These are phyloP conservation scores for Parochlus steinenii DNA, from an alignment of 2,888 invertebrate genomes.

Conservation along the genomic window DNA sequence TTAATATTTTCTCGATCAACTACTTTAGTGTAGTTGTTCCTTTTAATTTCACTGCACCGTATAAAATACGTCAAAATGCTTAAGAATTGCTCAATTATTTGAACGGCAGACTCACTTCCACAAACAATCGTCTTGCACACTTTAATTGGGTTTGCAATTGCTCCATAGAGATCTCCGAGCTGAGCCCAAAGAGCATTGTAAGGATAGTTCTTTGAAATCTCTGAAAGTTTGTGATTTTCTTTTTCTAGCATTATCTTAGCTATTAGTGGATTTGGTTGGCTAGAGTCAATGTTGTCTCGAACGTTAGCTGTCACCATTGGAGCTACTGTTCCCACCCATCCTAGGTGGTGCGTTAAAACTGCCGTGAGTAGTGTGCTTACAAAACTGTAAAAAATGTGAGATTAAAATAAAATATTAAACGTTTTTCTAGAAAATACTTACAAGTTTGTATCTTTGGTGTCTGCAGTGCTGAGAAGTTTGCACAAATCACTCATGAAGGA, in stretches of 20 bases:
- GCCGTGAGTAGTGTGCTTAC: conserved; percentile 78
- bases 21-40: conserved; percentile 32
- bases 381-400: conserved; percentile 48
- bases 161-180: conserved; percentile 71
- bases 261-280: conserved; percentile 23
- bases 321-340: conserved; percentile 71
- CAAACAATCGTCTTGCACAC: conserved; percentile 66
- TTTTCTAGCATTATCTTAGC: conserved; percentile 21
- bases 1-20: conserved; percentile 21
- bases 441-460: conserved; percentile 82
- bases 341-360: conserved; percentile 75
- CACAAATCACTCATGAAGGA: conserved; percentile 41
- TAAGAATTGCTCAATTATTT: conserved; percentile 54
- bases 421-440: conserved; percentile 34
- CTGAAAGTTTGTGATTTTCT: conserved; percentile 34
- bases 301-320: conserved; percentile 26
- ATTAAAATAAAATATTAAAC: conserved; percentile 6
- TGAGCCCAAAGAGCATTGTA: conserved; percentile 88
- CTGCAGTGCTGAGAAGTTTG: conserved; percentile 48
- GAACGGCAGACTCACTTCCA: conserved; percentile 41
- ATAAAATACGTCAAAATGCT: conserved; percentile 75
- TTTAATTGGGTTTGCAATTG: conserved; percentile 59
- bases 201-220: conserved; percentile 45
- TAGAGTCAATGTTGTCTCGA: conserved; percentile 18
- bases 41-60: conserved; percentile 54